These are phyloP conservation scores for Agrilus planipennis DNA, from an alignment of 1,140 invertebrate genomes.

Conservation along the genomic window DNA sequence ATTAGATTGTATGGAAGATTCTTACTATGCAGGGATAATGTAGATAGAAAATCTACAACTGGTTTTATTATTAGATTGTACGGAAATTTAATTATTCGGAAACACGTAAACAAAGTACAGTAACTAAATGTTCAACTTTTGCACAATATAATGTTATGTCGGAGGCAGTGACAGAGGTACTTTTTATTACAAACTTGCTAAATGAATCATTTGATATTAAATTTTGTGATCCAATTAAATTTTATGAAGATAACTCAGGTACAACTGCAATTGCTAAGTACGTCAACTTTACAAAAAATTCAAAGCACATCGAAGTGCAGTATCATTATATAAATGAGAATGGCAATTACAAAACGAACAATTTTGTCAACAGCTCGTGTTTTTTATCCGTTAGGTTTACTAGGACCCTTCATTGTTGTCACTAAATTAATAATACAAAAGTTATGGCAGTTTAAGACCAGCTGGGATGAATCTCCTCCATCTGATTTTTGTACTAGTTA, in stretches of 20 bases:
- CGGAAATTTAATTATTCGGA: conserved; percentile 23
- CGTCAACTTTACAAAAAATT: conserved; percentile 17
- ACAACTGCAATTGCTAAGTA: conserved; percentile 16
- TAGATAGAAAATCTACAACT: conserved; percentile 29
- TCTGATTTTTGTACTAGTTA: neutral
- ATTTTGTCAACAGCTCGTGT: neutral
- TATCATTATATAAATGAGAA: no score
- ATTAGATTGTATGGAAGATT: no score
- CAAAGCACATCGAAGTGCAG: no score
- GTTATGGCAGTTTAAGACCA: neutral
- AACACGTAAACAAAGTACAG: conserved; percentile 16
- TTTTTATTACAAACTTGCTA: conserved; percentile 9
- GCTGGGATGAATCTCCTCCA: neutral
- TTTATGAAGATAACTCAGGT: no score
- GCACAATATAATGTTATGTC: conserved; percentile 22
- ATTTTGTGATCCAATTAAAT: conserved; percentile 9
- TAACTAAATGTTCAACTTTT: no score
- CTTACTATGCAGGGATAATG: conserved; percentile 25
- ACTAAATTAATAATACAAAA: neutral
- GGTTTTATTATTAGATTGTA: conserved; percentile 23
- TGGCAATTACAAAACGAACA: neutral
- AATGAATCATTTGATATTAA: conserved; percentile 9
- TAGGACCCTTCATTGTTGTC: neutral
- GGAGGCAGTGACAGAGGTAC: conserved; percentile 15
- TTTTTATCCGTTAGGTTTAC: neutral